A percentile compares a stretch with the other conserved stretches of the same genome.
phyloP scores from a whole-genome alignment of 1,140 invertebrate genomes.

The Caenorhabditis brenneri region DNA sequence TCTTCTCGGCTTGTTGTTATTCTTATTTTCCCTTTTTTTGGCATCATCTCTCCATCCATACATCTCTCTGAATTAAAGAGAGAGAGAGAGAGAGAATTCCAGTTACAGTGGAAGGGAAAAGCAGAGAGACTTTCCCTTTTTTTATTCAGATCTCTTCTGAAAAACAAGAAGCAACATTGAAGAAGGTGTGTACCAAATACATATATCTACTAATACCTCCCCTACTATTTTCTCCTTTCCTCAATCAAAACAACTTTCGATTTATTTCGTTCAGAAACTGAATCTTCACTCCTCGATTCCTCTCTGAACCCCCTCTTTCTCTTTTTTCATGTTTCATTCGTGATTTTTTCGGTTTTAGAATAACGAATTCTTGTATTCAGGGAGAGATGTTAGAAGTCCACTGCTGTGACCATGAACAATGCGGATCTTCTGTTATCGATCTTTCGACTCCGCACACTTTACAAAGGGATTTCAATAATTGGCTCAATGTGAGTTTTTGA shows the following conservation, averaged over 20 bases:
- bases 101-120: not conserved
- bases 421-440: constrained; percentile 64
- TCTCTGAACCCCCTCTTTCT: too few relatives aligned
- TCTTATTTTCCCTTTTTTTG: constrained; percentile 22
- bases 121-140: constrained; percentile 7
- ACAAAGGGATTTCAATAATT: constrained; percentile 68
- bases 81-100: not conserved
- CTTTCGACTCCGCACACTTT: constrained; percentile 63
- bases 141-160: constrained; percentile 34
- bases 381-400: constrained; percentile 12
- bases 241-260: constrained; percentile 37
- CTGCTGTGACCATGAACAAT: constrained; percentile 15
- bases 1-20: not conserved
- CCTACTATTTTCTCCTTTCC: not conserved
- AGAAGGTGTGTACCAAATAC: constrained; percentile 16
- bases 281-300: not conserved
- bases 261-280: not conserved
- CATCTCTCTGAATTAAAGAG: too few relatives aligned
- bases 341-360: not conserved
- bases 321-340: not conserved
- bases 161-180: constrained; percentile 39
- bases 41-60: too few relatives aligned
- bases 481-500: constrained; percentile 66
- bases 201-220: constrained; percentile 33
- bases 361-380: too few relatives aligned